Evolutionary conservation across 1,140 invertebrate genomes (phyloP).

Genomic region (Trichomalopsis sarcophagae): DNA sequence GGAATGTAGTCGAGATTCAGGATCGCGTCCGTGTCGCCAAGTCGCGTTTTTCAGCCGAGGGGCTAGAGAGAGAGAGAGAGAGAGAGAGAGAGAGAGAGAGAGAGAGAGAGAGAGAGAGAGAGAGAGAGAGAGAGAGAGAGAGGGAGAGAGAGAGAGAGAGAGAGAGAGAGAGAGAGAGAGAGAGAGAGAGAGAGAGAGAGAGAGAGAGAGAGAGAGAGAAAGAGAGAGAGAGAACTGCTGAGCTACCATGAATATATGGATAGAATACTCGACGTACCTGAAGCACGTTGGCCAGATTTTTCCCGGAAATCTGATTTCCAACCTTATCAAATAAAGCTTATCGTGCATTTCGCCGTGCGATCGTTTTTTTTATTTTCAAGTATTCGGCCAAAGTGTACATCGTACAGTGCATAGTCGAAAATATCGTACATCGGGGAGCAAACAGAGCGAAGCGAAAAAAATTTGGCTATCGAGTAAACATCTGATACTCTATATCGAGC

Average conservation of each 20-base stretch:
- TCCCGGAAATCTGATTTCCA: neutral
- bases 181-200: neutral
- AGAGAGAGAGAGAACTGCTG: neutral
- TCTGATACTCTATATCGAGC: neutral
- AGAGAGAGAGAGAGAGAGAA: neutral
- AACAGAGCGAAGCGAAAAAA: neutral
- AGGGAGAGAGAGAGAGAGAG: neutral
- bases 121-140: neutral
- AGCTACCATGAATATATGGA: neutral
- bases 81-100: neutral
- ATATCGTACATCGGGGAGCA: neutral
- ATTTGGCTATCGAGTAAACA: neutral
- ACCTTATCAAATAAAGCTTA: neutral
- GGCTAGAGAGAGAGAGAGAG: neutral
- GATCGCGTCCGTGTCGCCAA: neutral
- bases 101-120: neutral
- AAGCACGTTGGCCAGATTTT: neutral
- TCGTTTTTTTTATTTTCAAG: too few relatives aligned
- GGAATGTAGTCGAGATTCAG: neutral
- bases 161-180: neutral
- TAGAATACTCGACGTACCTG: neutral
- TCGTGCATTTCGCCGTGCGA: too few relatives aligned
- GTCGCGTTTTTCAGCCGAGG: neutral
- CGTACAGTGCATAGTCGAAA: too few relatives aligned
- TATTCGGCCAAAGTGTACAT: too few relatives aligned